Evolutionary conservation across 2,797 vertebrate species (phyloP).

Genomic region (Ara ararauna): DNA sequence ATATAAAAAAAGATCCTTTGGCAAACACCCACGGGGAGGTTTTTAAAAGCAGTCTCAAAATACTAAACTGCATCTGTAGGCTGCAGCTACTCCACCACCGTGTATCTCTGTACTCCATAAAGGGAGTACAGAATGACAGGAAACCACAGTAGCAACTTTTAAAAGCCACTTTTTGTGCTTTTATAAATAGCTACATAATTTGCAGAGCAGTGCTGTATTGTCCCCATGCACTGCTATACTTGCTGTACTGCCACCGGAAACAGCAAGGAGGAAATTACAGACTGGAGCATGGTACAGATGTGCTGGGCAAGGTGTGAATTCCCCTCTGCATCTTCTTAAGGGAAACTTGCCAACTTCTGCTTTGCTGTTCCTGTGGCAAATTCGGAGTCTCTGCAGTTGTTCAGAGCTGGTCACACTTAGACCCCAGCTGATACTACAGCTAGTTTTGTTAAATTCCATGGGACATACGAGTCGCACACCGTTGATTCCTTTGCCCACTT

Average conservation of each 20-base stretch:
- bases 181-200: neutral
- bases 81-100: constrained; percentile 1
- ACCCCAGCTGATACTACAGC: neutral
- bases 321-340: neutral
- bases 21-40: constrained; percentile 30
- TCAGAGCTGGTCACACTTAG: neutral
- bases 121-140: neutral
- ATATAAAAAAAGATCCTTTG: neutral
- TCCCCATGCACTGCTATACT: neutral
- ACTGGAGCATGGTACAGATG: neutral
- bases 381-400: neutral
- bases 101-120: neutral
- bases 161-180: neutral
- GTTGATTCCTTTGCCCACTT: neutral
- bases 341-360: neutral
- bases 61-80: constrained; percentile 26
- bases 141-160: neutral
- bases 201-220: neutral
- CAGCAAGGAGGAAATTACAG: neutral
- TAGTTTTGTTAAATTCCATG: neutral
- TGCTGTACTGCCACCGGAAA: neutral
- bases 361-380: neutral
- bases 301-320: neutral
- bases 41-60: constrained; percentile 51
- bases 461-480: rapidly evolving